A percentile compares a stretch with the other conserved stretches of the same genome.
Evolutionary conservation across 2,797 vertebrate genomes (phyloP).

Genomic region (Diceros bicornis): DNA sequence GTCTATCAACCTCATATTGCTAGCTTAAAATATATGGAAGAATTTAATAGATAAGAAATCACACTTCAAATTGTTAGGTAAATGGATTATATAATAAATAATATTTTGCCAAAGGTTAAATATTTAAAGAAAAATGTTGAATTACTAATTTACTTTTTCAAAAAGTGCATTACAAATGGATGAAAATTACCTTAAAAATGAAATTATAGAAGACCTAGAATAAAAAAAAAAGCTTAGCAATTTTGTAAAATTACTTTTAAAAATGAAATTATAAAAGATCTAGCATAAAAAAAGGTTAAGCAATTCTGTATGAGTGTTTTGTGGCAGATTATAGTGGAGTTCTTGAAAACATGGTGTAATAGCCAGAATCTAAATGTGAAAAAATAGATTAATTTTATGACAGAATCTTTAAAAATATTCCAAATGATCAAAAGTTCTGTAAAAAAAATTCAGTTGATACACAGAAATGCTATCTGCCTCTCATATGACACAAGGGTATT

Average conservation of each 20-base stretch:
- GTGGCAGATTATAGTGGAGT: fast-evolving
- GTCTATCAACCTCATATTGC: background rate
- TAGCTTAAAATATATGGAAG: background rate
- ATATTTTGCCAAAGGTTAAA: background rate
- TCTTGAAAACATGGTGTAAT: background rate
- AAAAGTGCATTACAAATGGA: background rate
- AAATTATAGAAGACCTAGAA: background rate
- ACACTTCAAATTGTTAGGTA: background rate
- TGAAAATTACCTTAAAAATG: background rate
- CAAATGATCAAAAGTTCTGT: background rate
- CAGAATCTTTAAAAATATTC: background rate
- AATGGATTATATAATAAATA: background rate
- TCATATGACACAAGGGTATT: background rate
- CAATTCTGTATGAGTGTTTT: background rate
- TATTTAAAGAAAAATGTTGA: background rate
- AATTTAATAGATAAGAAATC: conserved; percentile 19
- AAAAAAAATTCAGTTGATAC: background rate
- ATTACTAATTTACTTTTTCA: background rate
- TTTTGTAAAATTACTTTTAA: background rate
- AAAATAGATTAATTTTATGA: conserved; percentile 20
- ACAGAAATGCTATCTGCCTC: background rate
- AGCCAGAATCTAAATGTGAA: background rate
- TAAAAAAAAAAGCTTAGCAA: background rate
- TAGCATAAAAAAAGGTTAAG: background rate
- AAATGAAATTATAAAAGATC: background rate